These are phyloP conservation scores for Drosophila anomelani DNA, from an alignment of 2,888 invertebrate genomes.

Conservation along the genomic window DNA sequence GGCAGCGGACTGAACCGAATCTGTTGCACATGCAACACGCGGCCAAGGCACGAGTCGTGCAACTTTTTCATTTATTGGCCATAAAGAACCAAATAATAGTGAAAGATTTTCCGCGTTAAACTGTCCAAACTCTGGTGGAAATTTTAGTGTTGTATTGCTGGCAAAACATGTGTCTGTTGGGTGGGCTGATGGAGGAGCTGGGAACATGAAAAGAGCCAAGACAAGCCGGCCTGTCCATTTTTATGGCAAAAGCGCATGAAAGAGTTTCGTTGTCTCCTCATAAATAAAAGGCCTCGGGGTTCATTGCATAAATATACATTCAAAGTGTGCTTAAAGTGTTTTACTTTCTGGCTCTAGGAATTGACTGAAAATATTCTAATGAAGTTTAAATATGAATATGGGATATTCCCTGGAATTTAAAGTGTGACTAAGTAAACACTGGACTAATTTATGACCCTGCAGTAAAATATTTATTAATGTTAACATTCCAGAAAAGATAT, in stretches of 20 bases:
- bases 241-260: slow-evolving; percentile 33
- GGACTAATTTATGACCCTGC: too few relatives aligned
- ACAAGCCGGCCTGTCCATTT: not conserved
- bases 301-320: slow-evolving; percentile 18
- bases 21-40: slow-evolving; percentile 68
- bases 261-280: slow-evolving; percentile 25
- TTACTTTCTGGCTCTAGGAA: not conserved
- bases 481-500: too few relatives aligned
- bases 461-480: too few relatives aligned
- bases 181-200: slow-evolving; percentile 6
- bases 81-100: slow-evolving; percentile 53
- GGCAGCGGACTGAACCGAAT: slow-evolving; percentile 41
- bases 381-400: not conserved
- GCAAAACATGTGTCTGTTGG: slow-evolving; percentile 26
- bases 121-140: slow-evolving; percentile 55
- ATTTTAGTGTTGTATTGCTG: slow-evolving; percentile 33
- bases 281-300: slow-evolving; percentile 17
- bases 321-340: slow-evolving; percentile 11
- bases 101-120: slow-evolving; percentile 45
- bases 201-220: slow-evolving; percentile 24
- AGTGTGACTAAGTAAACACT: not conserved
- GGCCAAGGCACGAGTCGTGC: slow-evolving; percentile 28
- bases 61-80: slow-evolving; percentile 65
- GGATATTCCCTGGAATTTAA: not conserved
- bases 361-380: not conserved